Evolutionary conservation across 2,888 invertebrate species (phyloP).

Genomic region (Colletes collaris): DNA sequence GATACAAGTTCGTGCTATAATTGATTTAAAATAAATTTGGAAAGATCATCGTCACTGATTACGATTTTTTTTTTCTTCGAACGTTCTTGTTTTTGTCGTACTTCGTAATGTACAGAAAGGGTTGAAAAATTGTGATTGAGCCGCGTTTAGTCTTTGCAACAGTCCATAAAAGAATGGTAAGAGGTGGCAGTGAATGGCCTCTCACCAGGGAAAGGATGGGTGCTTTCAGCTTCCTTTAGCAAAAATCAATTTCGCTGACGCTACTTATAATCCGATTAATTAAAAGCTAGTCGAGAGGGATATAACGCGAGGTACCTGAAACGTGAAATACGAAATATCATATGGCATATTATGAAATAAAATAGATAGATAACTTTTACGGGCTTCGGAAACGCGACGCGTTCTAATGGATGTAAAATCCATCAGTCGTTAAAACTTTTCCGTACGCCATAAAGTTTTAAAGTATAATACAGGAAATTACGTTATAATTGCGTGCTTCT

Average conservation of each 20-base stretch:
- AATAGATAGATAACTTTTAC: slow-evolving; percentile 11
- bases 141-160: slow-evolving; percentile 51
- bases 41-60: no score
- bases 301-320: slow-evolving; percentile 6
- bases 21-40: no score
- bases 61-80: no score
- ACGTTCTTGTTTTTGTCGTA: not conserved
- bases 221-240: slow-evolving; percentile 59
- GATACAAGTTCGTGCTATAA: no score
- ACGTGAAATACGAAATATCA: slow-evolving; percentile 33
- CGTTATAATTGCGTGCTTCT: slow-evolving; percentile 32
- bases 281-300: slow-evolving; percentile 42
- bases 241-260: slow-evolving; percentile 67
- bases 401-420: slow-evolving; percentile 49
- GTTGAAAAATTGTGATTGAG: slow-evolving; percentile 26
- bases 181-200: slow-evolving; percentile 49
- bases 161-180: slow-evolving; percentile 29
- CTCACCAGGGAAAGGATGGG: slow-evolving; percentile 26
- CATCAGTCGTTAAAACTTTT: slow-evolving; percentile 26
- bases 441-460: slow-evolving; percentile 16
- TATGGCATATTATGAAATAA: slow-evolving; percentile 30
- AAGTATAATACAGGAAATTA: slow-evolving; percentile 25
- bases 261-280: slow-evolving; percentile 65
- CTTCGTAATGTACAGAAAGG: slow-evolving; percentile 1
- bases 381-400: not conserved